Percentiles rank a stretch among this genome's conserved stretches.
Evolutionary conservation across 2,113 vertebrate genomes (phyloP).

Genomic region (Aplodontia rufa): DNA sequence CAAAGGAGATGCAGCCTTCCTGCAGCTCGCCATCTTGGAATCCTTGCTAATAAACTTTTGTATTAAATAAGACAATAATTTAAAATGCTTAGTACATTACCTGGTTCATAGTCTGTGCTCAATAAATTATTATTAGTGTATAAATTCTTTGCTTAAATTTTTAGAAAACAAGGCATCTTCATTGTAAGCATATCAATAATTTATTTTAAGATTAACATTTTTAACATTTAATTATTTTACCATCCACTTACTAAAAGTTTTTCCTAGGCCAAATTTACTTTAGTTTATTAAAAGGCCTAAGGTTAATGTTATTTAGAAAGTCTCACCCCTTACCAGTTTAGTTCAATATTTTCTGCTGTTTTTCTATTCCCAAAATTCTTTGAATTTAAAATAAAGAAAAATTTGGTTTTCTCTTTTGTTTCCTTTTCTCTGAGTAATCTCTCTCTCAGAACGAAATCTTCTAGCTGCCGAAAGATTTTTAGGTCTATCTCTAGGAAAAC

Average conservation of each 20-base stretch:
- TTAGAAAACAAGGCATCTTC: neutral
- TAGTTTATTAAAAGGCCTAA: neutral
- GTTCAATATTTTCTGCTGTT: neutral
- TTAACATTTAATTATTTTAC: neutral
- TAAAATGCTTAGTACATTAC: neutral
- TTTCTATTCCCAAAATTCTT: neutral
- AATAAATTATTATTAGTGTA: neutral
- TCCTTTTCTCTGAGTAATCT: neutral
- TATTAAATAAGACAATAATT: neutral
- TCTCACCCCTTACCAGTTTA: neutral
- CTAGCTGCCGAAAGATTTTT: neutral
- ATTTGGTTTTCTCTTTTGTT: neutral
- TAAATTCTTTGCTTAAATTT: neutral
- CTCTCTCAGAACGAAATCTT: neutral
- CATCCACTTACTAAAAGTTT: neutral
- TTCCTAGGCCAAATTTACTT: neutral
- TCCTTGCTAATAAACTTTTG: neutral
- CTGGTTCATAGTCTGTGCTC: neutral
- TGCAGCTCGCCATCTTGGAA: too few species aligned
- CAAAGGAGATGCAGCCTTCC: too few species aligned
- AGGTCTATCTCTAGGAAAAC: neutral
- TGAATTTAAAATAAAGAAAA: neutral
- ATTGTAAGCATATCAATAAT: neutral
- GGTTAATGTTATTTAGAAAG: neutral
- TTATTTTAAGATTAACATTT: neutral